Evolutionary conservation across 2,113 vertebrate genomes (phyloP).

Genomic region (Excalfactoria chinensis): DNA sequence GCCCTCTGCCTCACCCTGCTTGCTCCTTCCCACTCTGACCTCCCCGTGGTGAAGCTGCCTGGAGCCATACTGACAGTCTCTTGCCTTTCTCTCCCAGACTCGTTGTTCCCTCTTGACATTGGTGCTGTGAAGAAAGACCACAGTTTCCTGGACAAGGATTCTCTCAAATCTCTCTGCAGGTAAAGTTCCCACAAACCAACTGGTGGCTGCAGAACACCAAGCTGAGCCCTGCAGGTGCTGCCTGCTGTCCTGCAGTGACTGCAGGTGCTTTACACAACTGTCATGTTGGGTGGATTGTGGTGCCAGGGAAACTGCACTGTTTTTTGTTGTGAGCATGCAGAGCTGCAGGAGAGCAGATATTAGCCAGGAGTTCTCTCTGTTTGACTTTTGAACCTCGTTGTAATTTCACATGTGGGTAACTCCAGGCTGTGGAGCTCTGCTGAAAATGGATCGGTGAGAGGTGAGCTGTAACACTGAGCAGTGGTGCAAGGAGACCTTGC

Average conservation of each 20-base stretch:
- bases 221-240: background rate
- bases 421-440: background rate
- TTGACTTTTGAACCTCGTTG: background rate
- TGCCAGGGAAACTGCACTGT: background rate
- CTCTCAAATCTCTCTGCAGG: constrained; percentile 87
- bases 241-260: rapidly evolving
- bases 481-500: background rate
- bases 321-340: background rate
- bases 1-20: background rate
- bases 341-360: background rate
- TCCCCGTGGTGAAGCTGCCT: background rate
- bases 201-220: rapidly evolving
- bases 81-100: constrained; percentile 48
- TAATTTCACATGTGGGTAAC: background rate
- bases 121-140: constrained; percentile 85
- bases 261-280: rapidly evolving
- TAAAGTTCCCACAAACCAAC: background rate
- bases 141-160: constrained; percentile 86
- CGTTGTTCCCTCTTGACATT: constrained; percentile 82
- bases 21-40: background rate
- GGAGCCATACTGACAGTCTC: background rate
- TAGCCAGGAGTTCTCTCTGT: background rate
- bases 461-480: background rate
- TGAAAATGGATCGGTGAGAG: background rate
- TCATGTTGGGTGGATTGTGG: background rate